These are phyloP conservation scores for Todiramphus chloris DNA, from an alignment of 2,113 vertebrate genomes.

Conservation along the genomic window DNA sequence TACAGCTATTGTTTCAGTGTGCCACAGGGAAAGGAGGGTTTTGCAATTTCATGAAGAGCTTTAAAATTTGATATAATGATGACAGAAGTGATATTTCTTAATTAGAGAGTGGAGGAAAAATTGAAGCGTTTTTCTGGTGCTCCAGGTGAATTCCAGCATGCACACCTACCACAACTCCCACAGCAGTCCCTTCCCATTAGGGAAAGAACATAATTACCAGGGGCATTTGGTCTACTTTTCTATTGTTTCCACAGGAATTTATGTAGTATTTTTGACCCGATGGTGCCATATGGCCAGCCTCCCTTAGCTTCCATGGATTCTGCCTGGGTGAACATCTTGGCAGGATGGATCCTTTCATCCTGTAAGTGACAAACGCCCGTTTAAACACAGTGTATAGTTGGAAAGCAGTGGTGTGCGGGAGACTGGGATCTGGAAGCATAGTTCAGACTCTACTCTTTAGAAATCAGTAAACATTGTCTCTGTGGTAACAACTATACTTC, in stretches of 20 bases:
- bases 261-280: not conserved
- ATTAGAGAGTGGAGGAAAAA: not conserved
- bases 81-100: not conserved
- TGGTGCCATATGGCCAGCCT: not conserved
- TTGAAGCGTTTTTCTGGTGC: not conserved
- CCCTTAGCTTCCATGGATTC: not conserved
- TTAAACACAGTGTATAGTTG: not conserved
- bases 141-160: not conserved
- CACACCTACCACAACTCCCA: not conserved
- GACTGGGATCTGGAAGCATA: not conserved
- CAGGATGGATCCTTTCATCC: not conserved
- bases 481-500: not conserved
- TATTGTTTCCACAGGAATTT: not conserved
- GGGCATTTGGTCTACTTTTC: not conserved
- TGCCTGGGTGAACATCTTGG: slow-evolving; percentile 12
- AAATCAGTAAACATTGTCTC: not conserved
- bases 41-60: not conserved
- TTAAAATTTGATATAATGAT: not conserved
- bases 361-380: not conserved
- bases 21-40: not conserved
- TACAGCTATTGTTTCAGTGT: slow-evolving; percentile 7
- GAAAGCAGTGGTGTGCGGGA: not conserved
- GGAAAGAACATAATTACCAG: not conserved
- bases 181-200: not conserved
- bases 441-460: not conserved